Evolutionary conservation across 2,797 vertebrate genomes (phyloP).

Genomic region (Vireo griseus): DNA sequence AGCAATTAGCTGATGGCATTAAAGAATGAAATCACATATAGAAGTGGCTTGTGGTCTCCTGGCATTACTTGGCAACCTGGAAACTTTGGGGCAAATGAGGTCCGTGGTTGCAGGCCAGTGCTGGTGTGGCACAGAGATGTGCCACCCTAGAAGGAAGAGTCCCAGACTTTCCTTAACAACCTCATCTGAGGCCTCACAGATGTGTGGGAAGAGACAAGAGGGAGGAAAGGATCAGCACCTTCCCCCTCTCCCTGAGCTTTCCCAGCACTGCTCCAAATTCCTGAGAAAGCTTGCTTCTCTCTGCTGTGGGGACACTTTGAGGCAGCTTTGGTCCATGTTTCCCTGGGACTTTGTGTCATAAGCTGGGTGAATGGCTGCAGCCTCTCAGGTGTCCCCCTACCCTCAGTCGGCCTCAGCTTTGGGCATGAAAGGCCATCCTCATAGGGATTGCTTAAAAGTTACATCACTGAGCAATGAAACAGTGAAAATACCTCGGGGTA

Average conservation of each 20-base stretch:
- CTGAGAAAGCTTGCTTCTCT: not conserved
- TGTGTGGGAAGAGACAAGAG: not conserved
- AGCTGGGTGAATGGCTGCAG: not conserved
- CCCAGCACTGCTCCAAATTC: not conserved
- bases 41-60: not conserved
- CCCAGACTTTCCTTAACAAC: not conserved
- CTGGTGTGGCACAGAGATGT: not conserved
- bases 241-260: not conserved
- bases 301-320: rapidly evolving
- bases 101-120: rapidly evolving
- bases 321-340: not conserved
- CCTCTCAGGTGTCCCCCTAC: not conserved
- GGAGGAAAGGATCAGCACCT: not conserved
- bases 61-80: not conserved
- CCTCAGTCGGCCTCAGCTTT: not conserved
- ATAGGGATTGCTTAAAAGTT: conserved; percentile 7
- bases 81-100: not conserved
- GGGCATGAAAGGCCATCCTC: not conserved
- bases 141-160: not conserved
- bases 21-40: conserved; percentile 50
- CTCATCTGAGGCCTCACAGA: not conserved
- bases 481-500: conserved; percentile 31
- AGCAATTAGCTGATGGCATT: conserved; percentile 61
- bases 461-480: conserved; percentile 13
- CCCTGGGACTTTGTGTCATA: not conserved